Evolutionary conservation across 2,113 vertebrate species (phyloP).

Genomic region (Muscicapa adusta): DNA sequence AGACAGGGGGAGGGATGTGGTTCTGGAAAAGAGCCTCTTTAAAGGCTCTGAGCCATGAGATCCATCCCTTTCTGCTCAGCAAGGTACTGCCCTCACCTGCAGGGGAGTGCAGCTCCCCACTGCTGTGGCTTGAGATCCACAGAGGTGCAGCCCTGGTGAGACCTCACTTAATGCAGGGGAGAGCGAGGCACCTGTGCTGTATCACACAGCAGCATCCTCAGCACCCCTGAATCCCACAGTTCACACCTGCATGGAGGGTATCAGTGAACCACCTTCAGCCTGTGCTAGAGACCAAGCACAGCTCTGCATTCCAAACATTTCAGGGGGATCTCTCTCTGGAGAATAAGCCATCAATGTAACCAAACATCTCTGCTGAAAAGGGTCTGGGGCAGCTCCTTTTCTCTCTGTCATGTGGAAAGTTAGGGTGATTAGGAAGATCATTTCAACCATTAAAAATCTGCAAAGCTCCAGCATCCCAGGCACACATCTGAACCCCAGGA

Average conservation of each 20-base stretch:
- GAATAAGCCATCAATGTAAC: not conserved
- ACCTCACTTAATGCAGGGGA: not conserved
- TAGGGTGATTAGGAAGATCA: not conserved
- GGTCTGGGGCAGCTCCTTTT: not conserved
- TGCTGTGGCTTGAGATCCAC: rapidly evolving
- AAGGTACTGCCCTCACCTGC: not conserved
- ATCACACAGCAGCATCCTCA: not conserved
- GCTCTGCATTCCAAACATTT: not conserved
- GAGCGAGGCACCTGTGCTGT: rapidly evolving
- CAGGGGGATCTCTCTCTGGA: not conserved
- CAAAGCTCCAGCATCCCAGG: not conserved
- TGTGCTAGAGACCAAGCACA: not conserved
- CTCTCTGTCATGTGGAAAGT: not conserved
- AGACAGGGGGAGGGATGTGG: rapidly evolving
- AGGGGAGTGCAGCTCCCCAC: not conserved
- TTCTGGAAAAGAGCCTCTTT: not conserved
- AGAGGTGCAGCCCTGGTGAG: not conserved
- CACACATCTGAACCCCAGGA: not conserved
- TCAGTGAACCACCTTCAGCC: rapidly evolving
- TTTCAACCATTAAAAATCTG: not conserved
- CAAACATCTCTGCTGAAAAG: not conserved
- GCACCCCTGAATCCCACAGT: not conserved
- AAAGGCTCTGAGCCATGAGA: not conserved
- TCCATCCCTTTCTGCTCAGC: not conserved
- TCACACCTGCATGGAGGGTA: not conserved